Percentiles rank a stretch among this genome's conserved stretches.
phyloP scores from a whole-genome alignment of 2,797 vertebrate species.

The Sebastiscus tertius region DNA sequence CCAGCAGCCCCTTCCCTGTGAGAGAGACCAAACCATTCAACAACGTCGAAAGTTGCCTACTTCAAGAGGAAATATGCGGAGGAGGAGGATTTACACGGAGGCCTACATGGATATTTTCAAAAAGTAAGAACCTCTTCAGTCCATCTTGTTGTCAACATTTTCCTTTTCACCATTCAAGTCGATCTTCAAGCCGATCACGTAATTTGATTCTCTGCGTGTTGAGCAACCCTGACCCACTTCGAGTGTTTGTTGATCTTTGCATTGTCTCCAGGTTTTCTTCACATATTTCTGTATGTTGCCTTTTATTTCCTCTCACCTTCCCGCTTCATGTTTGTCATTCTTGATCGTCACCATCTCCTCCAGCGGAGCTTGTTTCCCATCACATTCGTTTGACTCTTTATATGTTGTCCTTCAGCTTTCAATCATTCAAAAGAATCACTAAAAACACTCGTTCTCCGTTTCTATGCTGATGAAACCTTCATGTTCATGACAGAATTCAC shows the following conservation, averaged over 20 bases:
- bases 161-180: background rate
- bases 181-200: background rate
- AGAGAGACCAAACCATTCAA: slow-evolving; percentile 83
- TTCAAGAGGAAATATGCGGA: slow-evolving; percentile 99
- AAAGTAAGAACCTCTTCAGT: slow-evolving; percentile 84
- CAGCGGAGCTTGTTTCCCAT: background rate
- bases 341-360: background rate
- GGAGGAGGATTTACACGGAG: slow-evolving; percentile 96
- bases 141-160: background rate
- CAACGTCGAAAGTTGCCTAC: slow-evolving; percentile 99
- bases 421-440: background rate
- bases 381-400: background rate
- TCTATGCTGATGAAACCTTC: slow-evolving; percentile 2
- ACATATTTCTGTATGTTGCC: background rate
- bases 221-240: background rate
- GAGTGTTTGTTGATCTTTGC: background rate
- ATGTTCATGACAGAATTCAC: background rate
- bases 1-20: slow-evolving; percentile 60
- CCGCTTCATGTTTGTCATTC: background rate
- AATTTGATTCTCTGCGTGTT: background rate
- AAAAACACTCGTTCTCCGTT: background rate
- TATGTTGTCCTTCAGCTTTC: background rate
- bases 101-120: slow-evolving; percentile 95
- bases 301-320: background rate
- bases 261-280: background rate